phyloP scores from a whole-genome alignment of 2,888 invertebrate genomes.

The Archips crataeganus region DNA sequence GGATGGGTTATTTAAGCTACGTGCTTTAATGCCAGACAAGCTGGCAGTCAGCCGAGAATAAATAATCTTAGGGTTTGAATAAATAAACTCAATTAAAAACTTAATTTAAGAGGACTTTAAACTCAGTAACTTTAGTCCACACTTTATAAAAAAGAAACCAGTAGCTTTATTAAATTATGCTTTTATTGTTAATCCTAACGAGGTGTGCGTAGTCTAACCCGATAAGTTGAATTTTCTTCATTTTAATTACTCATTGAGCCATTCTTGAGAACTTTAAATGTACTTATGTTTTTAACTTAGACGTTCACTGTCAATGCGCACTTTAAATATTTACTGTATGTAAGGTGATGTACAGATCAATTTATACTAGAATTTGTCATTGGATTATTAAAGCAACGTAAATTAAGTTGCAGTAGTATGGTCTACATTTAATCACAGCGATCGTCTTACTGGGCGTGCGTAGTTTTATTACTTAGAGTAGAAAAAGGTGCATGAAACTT shows the following conservation, averaged over 20 bases:
- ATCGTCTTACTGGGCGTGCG: constrained; percentile 44
- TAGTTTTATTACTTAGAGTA: constrained; percentile 52
- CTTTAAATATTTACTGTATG: constrained; percentile 58
- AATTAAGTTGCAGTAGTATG: constrained; percentile 54
- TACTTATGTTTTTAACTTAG: constrained; percentile 39
- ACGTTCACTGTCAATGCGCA: constrained; percentile 43
- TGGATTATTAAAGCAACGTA: constrained; percentile 63
- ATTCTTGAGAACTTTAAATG: constrained; percentile 43
- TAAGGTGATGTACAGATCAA: constrained; percentile 57
- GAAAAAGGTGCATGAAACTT: constrained; percentile 65
- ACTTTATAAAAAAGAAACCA: too few relatives aligned
- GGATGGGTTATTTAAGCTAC: too few relatives aligned
- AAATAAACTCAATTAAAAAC: too few relatives aligned
- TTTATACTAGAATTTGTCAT: constrained; percentile 53
- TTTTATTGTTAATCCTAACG: too few relatives aligned
- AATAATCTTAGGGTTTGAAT: too few relatives aligned
- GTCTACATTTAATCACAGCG: constrained; percentile 45
- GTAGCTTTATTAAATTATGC: too few relatives aligned
- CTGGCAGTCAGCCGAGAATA: too few relatives aligned
- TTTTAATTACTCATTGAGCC: constrained; percentile 53
- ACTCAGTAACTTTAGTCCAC: too few relatives aligned
- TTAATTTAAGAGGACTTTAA: too few relatives aligned
- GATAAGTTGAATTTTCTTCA: too few relatives aligned
- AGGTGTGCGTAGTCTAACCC: too few relatives aligned
- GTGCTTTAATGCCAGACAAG: too few relatives aligned